Conservation (phyloP, 2,113 vertebrate species). For the Montifringilla adamsi region DNA sequence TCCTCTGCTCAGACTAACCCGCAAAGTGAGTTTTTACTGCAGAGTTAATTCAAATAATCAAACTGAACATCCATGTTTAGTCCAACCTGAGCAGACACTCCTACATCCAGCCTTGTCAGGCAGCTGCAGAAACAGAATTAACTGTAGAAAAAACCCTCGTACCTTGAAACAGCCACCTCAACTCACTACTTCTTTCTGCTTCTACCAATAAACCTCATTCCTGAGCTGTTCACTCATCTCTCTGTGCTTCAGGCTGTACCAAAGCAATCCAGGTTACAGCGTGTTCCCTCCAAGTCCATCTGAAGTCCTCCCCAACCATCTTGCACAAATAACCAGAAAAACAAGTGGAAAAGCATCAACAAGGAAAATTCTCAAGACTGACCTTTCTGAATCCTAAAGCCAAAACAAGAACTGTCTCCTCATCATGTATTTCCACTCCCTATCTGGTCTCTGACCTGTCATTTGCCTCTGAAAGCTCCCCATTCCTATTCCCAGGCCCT, state of each 20-base stretch:
- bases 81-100: not conserved
- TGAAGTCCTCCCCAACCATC: not conserved
- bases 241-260: not conserved
- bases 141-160: rapidly evolving
- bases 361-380: conserved; percentile 17
- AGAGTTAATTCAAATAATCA: not conserved
- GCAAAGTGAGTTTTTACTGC: not conserved
- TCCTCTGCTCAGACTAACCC: not conserved
- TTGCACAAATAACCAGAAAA: not conserved
- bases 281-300: not conserved
- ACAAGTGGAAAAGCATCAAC: conserved; percentile 17
- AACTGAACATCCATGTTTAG: not conserved
- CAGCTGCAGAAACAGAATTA: not conserved
- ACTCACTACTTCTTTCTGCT: not conserved
- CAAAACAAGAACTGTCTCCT: not conserved
- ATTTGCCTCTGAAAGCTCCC: not conserved
- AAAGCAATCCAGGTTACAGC: not conserved
- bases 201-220: not conserved
- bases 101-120: not conserved
- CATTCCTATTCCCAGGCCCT: not conserved
- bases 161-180: not conserved
- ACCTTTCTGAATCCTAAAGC: conserved; percentile 19
- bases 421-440: not conserved
- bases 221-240: not conserved
- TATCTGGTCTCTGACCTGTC: not conserved